A percentile compares a stretch with the other conserved stretches of the same genome.
Evolutionary conservation across 2,797 vertebrate species (phyloP).

Genomic region (Dipus sagitta): DNA sequence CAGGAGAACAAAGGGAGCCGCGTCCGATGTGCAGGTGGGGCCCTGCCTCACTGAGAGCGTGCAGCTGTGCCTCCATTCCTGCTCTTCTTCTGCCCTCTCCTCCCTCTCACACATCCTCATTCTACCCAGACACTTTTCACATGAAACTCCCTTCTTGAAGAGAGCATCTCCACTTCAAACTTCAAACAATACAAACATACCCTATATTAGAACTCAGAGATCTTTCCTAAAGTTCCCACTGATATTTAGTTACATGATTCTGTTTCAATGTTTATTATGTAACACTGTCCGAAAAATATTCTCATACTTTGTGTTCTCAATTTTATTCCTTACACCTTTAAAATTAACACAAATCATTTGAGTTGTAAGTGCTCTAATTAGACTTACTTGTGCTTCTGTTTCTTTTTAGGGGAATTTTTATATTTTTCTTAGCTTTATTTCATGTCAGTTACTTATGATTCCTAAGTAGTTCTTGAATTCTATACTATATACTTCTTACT

Average conservation of each 20-base stretch:
- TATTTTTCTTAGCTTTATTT: slow-evolving; percentile 64
- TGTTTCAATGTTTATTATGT: slow-evolving; percentile 42
- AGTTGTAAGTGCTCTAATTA: slow-evolving; percentile 61
- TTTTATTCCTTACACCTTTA: slow-evolving; percentile 19
- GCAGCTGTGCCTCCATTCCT: too few species aligned
- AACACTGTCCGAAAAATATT: slow-evolving; percentile 41
- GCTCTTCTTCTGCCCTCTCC: too few species aligned
- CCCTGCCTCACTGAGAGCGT: neutral
- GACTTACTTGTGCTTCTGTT: slow-evolving; percentile 67
- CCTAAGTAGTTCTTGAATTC: slow-evolving; percentile 62
- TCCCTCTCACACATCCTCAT: too few species aligned
- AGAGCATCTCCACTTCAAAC: neutral
- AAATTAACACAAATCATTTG: slow-evolving; percentile 2
- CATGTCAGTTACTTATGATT: slow-evolving; percentile 59
- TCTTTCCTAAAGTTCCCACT: neutral
- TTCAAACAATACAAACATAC: neutral
- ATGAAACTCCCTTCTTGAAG: too few species aligned
- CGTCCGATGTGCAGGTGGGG: neutral
- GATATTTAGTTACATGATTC: slow-evolving; percentile 65
- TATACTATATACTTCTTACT: slow-evolving; percentile 66
- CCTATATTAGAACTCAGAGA: slow-evolving; percentile 4
- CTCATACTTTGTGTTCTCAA: slow-evolving; percentile 7
- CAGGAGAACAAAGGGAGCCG: neutral
- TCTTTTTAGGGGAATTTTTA: slow-evolving; percentile 42
- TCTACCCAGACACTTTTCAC: too few species aligned